phyloP scores from a whole-genome alignment of 2,797 vertebrate genomes.

The Numenius phaeopus region DNA sequence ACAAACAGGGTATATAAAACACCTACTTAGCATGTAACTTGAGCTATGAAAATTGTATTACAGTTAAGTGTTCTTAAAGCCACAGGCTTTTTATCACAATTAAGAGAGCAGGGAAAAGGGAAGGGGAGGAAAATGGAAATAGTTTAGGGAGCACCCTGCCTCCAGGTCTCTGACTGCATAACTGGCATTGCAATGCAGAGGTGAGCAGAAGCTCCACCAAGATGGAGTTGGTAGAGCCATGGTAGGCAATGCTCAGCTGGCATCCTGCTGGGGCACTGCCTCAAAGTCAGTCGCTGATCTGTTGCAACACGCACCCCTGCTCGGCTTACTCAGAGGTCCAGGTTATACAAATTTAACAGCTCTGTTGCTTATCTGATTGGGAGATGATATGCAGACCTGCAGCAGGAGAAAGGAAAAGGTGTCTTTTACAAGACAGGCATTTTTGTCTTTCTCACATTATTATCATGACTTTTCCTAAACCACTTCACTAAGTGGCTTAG shows the following conservation, averaged over 20 bases:
- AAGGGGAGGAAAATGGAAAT: conserved; percentile 24
- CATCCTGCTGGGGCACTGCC: background rate
- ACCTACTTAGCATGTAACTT: conserved; percentile 58
- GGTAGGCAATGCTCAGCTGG: background rate
- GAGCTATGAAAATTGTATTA: conserved; percentile 67
- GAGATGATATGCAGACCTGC: background rate
- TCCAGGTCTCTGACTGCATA: background rate
- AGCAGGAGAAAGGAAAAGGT: background rate
- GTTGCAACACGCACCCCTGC: background rate
- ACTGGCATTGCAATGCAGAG: background rate
- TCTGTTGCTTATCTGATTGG: background rate
- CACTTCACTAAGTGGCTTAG: background rate
- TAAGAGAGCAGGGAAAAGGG: background rate
- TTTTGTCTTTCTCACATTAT: background rate
- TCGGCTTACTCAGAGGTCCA: background rate
- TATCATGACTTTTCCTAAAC: background rate
- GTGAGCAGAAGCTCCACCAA: background rate
- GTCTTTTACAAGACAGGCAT: background rate
- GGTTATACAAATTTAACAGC: background rate
- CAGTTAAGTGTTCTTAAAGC: conserved; percentile 63
- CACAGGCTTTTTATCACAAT: conserved; percentile 55
- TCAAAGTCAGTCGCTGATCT: background rate
- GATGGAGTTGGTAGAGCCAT: background rate
- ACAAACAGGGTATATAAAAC: conserved; percentile 49
- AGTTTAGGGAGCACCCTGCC: background rate